A percentile compares a stretch with the other conserved stretches of the same genome.
Conservation (phyloP, 2,113 vertebrate genomes). For the Cavia porcellus region DNA sequence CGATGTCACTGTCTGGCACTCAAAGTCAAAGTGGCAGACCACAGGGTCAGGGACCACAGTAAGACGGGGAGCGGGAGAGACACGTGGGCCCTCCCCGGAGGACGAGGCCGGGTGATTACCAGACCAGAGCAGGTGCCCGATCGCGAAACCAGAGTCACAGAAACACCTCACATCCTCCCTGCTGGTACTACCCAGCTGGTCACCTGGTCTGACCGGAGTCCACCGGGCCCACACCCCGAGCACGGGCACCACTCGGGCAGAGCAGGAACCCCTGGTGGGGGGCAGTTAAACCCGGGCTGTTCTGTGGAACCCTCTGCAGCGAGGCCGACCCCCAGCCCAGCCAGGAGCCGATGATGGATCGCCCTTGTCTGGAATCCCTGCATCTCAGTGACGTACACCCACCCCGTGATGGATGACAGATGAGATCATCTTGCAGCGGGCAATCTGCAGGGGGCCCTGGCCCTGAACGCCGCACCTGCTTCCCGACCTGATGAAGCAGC, state of each 20-base stretch:
- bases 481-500: constrained; percentile 78
- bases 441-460: constrained; percentile 74
- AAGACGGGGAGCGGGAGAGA: fast-evolving
- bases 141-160: constrained; percentile 52
- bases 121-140: constrained; percentile 22
- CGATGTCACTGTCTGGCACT: neutral
- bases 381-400: constrained; percentile 79
- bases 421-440: constrained; percentile 83
- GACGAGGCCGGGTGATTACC: neutral
- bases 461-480: constrained; percentile 71
- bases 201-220: neutral
- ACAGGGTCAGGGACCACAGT: neutral
- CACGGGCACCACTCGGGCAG: neutral
- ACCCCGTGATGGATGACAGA: constrained; percentile 81
- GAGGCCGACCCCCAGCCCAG: constrained; percentile 76
- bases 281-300: constrained; percentile 58
- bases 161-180: constrained; percentile 60
- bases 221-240: neutral
- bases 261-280: constrained; percentile 31
- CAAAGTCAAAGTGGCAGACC: neutral
- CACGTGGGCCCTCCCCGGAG: neutral
- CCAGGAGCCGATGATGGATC: constrained; percentile 85
- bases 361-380: constrained; percentile 81
- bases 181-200: neutral
- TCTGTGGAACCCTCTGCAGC: constrained; percentile 81